phyloP scores from a whole-genome alignment of 2,113 vertebrate genomes.

The Hemicordylus capensis region DNA sequence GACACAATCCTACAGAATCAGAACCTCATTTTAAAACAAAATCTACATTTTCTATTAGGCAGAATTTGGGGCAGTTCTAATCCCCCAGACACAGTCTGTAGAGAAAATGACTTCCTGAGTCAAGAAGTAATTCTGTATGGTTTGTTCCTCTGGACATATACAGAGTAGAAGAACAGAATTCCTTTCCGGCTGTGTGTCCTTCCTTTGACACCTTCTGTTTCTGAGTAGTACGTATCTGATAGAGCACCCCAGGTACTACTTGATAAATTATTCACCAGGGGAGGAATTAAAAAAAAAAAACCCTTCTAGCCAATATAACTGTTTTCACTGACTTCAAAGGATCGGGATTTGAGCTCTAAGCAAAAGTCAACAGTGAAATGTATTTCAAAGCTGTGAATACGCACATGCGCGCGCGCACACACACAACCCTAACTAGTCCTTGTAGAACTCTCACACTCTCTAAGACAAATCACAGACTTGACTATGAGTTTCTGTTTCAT shows the following conservation, averaged over 20 bases:
- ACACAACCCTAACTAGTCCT: neutral
- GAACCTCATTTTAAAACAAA: neutral
- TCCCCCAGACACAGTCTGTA: neutral
- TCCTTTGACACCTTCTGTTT: slow-evolving; percentile 1
- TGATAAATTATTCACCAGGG: slow-evolving; percentile 24
- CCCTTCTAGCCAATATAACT: neutral
- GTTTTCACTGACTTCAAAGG: slow-evolving; percentile 17
- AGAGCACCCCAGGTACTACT: neutral
- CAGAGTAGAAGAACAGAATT: neutral
- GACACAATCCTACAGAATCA: neutral
- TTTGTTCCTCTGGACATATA: neutral
- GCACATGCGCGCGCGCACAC: neutral
- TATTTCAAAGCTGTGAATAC: accelerated
- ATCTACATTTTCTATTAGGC: neutral
- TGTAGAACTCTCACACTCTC: accelerated
- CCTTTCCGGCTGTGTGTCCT: neutral
- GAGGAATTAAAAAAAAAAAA: slow-evolving; percentile 13
- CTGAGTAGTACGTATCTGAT: neutral
- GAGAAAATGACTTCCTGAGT: neutral
- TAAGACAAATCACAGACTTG: accelerated
- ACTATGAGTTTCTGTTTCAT: accelerated
- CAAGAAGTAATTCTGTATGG: neutral
- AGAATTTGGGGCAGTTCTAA: neutral
- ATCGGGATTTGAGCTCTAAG: neutral
- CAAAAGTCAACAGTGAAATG: neutral